Conservation (phyloP, 2,797 vertebrate species). For the Orestias chungarensis region DNA sequence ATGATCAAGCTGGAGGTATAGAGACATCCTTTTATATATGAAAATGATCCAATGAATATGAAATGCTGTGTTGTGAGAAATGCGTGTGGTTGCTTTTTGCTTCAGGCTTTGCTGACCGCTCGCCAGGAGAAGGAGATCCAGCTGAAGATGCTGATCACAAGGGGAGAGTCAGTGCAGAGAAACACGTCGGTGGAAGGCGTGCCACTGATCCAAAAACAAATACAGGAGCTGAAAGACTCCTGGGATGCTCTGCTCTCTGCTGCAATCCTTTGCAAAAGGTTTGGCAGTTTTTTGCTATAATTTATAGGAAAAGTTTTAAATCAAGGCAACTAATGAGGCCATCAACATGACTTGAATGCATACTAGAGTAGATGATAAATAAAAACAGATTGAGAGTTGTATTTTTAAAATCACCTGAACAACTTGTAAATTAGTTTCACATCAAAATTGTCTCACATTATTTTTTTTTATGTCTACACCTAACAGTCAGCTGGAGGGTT, state of each 20-base stretch:
- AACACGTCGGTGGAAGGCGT: conserved; percentile 92
- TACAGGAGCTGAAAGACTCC: conserved; percentile 90
- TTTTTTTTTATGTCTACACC: conserved; percentile 26
- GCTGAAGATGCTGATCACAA: conserved; percentile 91
- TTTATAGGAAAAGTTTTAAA: too few species aligned
- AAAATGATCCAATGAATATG: neutral
- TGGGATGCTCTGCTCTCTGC: conserved; percentile 92
- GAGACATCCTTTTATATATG: neutral
- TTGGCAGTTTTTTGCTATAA: neutral
- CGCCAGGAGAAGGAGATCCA: conserved; percentile 98
- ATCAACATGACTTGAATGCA: too few species aligned
- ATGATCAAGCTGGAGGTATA: conserved; percentile 95
- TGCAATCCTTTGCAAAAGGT: conserved; percentile 97
- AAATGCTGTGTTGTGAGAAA: neutral
- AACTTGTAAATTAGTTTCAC: neutral
- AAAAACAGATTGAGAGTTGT: too few species aligned
- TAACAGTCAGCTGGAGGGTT: conserved; percentile 91
- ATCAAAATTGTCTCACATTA: conserved; percentile 2
- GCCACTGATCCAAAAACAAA: conserved; percentile 84
- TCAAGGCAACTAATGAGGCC: too few species aligned
- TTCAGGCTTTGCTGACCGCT: conserved; percentile 83
- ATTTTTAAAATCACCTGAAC: too few species aligned
- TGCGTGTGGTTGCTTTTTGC: conserved; percentile 20
- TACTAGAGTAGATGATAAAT: too few species aligned
- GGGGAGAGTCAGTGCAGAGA: conserved; percentile 94